These are phyloP conservation scores for Gadopsis bispinosus DNA, from an alignment of 2,797 vertebrate species.

Conservation along the genomic window DNA sequence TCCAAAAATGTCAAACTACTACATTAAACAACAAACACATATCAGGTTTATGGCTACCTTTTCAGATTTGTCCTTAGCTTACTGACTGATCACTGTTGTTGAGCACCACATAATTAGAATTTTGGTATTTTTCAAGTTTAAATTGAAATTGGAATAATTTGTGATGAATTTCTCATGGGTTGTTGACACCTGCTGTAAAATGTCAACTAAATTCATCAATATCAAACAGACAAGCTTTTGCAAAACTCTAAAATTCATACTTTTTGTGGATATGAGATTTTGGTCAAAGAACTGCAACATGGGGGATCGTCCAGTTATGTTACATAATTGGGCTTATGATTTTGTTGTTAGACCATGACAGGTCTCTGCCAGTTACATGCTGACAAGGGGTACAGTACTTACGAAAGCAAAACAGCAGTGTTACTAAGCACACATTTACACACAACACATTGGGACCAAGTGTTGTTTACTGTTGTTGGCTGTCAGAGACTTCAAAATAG, in stretches of 20 bases:
- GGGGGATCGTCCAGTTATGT: constrained; percentile 23
- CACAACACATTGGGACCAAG: constrained; percentile 75
- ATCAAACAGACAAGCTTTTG: constrained; percentile 4
- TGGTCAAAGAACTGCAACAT: constrained; percentile 22
- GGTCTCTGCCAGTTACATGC: constrained; percentile 77
- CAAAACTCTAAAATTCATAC: constrained; percentile 28
- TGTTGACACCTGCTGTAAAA: constrained; percentile 16
- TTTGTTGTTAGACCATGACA: constrained; percentile 59
- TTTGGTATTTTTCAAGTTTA: neutral
- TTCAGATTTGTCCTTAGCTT: constrained; percentile 23
- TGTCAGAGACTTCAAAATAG: constrained; percentile 79
- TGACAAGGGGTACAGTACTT: constrained; percentile 84
- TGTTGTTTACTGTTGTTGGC: constrained; percentile 76
- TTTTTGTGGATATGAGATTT: constrained; percentile 19
- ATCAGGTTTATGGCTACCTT: neutral
- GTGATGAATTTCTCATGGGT: neutral
- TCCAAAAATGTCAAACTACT: constrained; percentile 19
- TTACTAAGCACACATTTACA: constrained; percentile 81
- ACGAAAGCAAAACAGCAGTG: constrained; percentile 83
- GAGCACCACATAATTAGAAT: constrained; percentile 8
- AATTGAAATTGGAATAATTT: constrained; percentile 1
- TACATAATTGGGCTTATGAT: constrained; percentile 34
- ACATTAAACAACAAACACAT: constrained; percentile 8
- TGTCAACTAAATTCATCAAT: neutral
- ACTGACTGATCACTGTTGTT: constrained; percentile 1